Conservation (phyloP, 2,113 vertebrate genomes). For the Trogon melanurus region DNA sequence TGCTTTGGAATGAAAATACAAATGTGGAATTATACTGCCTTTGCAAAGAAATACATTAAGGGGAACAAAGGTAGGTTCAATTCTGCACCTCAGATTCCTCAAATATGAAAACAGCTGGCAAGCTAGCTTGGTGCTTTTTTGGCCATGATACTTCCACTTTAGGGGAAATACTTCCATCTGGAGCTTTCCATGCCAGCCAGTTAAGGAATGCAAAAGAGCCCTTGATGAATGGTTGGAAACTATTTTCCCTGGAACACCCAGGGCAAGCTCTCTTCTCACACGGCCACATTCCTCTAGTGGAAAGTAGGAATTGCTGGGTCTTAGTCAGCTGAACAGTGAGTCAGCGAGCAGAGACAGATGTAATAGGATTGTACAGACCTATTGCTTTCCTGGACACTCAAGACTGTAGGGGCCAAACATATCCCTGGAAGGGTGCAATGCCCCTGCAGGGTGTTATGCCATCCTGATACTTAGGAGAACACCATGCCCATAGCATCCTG, state of each 20-base stretch:
- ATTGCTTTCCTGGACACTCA: neutral
- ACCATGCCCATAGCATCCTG: neutral
- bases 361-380: neutral
- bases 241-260: neutral
- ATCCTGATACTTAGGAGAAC: neutral
- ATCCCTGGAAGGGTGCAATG: neutral
- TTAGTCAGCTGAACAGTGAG: neutral
- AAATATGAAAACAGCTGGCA: neutral
- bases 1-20: conserved; percentile 58
- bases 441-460: neutral
- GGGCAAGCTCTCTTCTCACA: neutral
- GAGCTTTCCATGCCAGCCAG: neutral
- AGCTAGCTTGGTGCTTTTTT: neutral
- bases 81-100: neutral
- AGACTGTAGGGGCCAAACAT: neutral
- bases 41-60: conserved; percentile 33
- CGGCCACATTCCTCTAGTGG: neutral
- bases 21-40: conserved; percentile 46
- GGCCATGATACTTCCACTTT: neutral
- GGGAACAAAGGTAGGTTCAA: neutral
- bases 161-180: neutral
- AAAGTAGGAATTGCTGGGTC: neutral
- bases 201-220: neutral
- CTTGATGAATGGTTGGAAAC: neutral
- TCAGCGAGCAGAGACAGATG: neutral